phyloP scores from a whole-genome alignment of 2,113 vertebrate species.

The Pterocles burchelli region DNA sequence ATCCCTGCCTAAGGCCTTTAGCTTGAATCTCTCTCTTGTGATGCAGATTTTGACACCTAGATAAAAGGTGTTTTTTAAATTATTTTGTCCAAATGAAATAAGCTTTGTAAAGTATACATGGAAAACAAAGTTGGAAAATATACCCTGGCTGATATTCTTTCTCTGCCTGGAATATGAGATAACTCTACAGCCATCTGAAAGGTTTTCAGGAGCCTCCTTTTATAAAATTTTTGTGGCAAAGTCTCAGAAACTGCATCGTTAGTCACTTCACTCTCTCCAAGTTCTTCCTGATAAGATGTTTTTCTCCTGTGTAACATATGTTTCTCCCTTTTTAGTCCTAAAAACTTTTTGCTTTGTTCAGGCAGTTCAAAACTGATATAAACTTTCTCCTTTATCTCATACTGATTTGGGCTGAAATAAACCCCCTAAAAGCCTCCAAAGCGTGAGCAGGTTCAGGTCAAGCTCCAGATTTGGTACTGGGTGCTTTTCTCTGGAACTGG shows the following conservation, averaged over 20 bases:
- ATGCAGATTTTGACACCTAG: neutral
- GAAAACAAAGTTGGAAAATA: neutral
- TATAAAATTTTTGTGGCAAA: conserved; percentile 10
- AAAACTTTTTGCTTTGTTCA: conserved; percentile 65
- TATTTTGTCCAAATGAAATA: neutral
- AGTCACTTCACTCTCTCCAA: conserved; percentile 58
- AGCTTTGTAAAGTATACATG: neutral
- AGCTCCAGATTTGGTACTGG: neutral
- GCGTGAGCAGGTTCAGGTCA: neutral
- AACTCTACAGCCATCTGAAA: conserved; percentile 28
- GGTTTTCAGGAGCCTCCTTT: conserved; percentile 32
- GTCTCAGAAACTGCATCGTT: conserved; percentile 41
- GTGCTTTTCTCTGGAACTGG: neutral
- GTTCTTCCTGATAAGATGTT: conserved; percentile 63
- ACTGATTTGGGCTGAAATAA: conserved; percentile 50
- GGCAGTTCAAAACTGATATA: conserved; percentile 24
- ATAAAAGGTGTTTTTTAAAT: neutral
- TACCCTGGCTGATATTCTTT: neutral
- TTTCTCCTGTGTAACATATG: conserved; percentile 60
- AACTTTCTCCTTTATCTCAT: conserved; percentile 43
- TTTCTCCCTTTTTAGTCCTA: conserved; percentile 66
- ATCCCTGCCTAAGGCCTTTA: neutral
- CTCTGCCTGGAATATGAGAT: conserved; percentile 14
- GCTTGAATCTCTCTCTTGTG: neutral
- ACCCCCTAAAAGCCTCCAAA: neutral